Percentiles rank a stretch among this genome's conserved stretches.
These are phyloP conservation scores for Taenaris catops DNA, from an alignment of 2,888 invertebrate genomes.

Conservation along the genomic window DNA sequence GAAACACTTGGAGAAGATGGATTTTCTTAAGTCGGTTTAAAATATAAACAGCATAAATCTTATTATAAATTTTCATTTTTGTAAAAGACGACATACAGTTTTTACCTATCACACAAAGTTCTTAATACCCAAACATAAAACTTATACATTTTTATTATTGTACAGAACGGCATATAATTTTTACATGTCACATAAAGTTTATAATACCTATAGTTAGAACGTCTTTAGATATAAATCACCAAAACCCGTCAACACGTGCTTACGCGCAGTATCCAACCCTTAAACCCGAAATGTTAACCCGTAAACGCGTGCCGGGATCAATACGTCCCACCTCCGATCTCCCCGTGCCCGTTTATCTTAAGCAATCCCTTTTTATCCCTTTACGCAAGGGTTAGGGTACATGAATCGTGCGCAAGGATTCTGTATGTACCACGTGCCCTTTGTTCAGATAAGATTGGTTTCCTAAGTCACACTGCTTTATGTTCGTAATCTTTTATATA, in stretches of 20 bases:
- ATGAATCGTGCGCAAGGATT: conserved; percentile 70
- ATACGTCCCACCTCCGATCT: conserved; percentile 52
- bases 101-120: no score
- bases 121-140: no score
- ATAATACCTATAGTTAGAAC: no score
- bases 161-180: no score
- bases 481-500: conserved; percentile 31
- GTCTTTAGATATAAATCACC: conserved; percentile 13
- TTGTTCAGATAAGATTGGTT: conserved; percentile 55
- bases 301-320: conserved; percentile 69
- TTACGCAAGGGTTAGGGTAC: conserved; percentile 53
- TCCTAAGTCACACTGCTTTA: conserved; percentile 38
- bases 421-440: conserved; percentile 66
- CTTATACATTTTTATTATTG: no score
- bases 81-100: no score
- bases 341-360: conserved; percentile 52
- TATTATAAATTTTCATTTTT: no score
- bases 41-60: no score
- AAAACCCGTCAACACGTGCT: conserved; percentile 40
- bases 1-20: no score
- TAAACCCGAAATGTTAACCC: conserved; percentile 47
- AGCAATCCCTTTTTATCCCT: conserved; percentile 61
- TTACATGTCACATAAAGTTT: no score
- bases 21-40: no score
- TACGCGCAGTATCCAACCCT: conserved; percentile 55